These are phyloP conservation scores for Girardinus metallicus DNA, from an alignment of 2,797 vertebrate species.

Conservation along the genomic window DNA sequence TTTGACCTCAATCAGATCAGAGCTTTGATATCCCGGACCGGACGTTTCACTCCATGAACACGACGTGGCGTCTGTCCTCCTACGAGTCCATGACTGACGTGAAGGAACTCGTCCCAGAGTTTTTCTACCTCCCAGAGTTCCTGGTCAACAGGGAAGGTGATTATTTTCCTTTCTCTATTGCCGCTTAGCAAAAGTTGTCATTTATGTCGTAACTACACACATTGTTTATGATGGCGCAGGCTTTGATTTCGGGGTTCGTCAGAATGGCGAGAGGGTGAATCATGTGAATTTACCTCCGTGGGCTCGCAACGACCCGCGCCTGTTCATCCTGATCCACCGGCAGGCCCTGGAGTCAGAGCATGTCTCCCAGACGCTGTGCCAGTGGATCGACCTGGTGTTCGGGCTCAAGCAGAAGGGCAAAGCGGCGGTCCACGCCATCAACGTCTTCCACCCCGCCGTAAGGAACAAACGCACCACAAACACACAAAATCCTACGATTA, in stretches of 20 bases:
- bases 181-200: not conserved
- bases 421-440: slow-evolving; percentile 96
- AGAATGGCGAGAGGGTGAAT: slow-evolving; percentile 96
- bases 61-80: slow-evolving; percentile 97
- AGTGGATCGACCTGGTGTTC: slow-evolving; percentile 98
- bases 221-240: slow-evolving; percentile 72
- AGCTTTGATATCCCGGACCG: slow-evolving; percentile 99
- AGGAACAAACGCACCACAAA: slow-evolving; percentile 49
- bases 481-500: too few relatives aligned
- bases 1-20: slow-evolving; percentile 87
- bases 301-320: slow-evolving; percentile 95
- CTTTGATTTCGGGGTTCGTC: slow-evolving; percentile 97
- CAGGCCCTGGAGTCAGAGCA: slow-evolving; percentile 97
- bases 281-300: slow-evolving; percentile 97
- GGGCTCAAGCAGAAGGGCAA: slow-evolving; percentile 99
- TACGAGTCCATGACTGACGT: slow-evolving; percentile 99
- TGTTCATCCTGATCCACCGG: slow-evolving; percentile 96
- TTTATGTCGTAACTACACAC: not conserved
- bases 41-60: slow-evolving; percentile 99
- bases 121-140: slow-evolving; percentile 98
- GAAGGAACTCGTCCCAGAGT: slow-evolving; percentile 98
- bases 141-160: slow-evolving; percentile 97
- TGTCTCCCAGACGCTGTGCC: slow-evolving; percentile 95
- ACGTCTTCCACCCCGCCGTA: slow-evolving; percentile 98
- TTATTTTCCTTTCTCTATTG: not conserved